Base-by-base conservation (phyloP, 2,888 invertebrate genomes). In the Parnassius glacialis region DNA sequence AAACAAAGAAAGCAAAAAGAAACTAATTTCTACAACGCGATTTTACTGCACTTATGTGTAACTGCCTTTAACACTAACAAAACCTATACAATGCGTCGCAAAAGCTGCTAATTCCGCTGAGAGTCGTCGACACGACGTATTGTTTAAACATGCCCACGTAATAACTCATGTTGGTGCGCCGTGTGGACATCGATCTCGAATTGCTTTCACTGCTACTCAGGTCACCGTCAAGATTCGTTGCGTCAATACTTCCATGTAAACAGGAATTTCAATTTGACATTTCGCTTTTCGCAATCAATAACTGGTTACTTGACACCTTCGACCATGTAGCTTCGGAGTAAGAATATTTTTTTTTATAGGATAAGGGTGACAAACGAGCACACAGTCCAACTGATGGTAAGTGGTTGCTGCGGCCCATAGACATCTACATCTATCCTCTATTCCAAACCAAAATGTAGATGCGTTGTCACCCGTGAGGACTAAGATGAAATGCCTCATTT, bases 91-190 rank as follows among this genome's bases (percentile, higher is more conserved):
- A 53, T 59, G 41, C 52, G 50, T 41, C 44, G 50, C 55, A n/a
- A 53, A 55, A 50, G 50, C 13, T 34, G 54, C 60, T 60, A 57
- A 60, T 60, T 60, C 25, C 48, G n/a, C 10, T 45, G 9, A n/a
- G 20, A 48, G 34, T 41, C 42, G 54, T 42, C 60, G 25, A 44
- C 60, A 55, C 60, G 50, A 60, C 55, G 54, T 55, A 60, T 60
- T 60, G 60, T 60, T 60, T 34, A 42, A 44, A 55, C 60, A 55
- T 48, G 60, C 47, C 50, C 51, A 20, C 34, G 60, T 43, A 50
- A 50, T 60, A 55, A 50, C 60, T 20, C 44, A 13, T 2, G 41
- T 25, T 25, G n/a, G 11, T 25, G 44, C 43, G 43, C 50, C 25
- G 48, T 43, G 52, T 43, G 52, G 13, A 25, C 55, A 34, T 44